These are phyloP conservation scores for Ellobium chinense DNA, from an alignment of 2,888 invertebrate species.

Conservation along the genomic window DNA sequence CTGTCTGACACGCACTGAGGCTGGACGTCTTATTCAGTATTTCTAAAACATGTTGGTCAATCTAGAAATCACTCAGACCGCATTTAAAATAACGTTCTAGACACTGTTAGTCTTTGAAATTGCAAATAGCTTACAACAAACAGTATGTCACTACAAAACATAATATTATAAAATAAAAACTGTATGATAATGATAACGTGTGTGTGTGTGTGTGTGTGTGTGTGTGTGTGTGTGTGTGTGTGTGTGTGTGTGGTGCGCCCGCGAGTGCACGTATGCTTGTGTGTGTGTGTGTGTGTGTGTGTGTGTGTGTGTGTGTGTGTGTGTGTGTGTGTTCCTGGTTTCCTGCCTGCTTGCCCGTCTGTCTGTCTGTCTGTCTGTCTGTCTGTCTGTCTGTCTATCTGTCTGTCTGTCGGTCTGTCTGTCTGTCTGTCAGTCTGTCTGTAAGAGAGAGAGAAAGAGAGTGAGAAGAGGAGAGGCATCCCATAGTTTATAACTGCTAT, in stretches of 20 bases:
- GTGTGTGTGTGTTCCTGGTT: background rate
- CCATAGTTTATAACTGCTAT: too few species aligned
- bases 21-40: too few species aligned
- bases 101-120: too few species aligned
- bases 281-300: background rate
- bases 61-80: too few species aligned
- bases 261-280: background rate
- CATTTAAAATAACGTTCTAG: too few species aligned
- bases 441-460: too few species aligned
- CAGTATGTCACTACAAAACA: too few species aligned
- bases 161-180: background rate
- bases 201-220: background rate
- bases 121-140: too few species aligned
- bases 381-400: slow-evolving; percentile 24
- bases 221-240: background rate
- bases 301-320: background rate
- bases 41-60: too few species aligned
- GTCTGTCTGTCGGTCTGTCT: slow-evolving; percentile 1
- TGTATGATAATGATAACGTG: background rate
- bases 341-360: background rate
- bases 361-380: background rate
- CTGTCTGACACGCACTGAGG: too few species aligned
- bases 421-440: too few species aligned
- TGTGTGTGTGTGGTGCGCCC: background rate
- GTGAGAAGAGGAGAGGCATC: too few species aligned